A percentile compares a stretch with the other conserved stretches of the same genome.
These are phyloP conservation scores for Semotilus atromaculatus DNA, from an alignment of 2,797 vertebrate species.

Conservation along the genomic window DNA sequence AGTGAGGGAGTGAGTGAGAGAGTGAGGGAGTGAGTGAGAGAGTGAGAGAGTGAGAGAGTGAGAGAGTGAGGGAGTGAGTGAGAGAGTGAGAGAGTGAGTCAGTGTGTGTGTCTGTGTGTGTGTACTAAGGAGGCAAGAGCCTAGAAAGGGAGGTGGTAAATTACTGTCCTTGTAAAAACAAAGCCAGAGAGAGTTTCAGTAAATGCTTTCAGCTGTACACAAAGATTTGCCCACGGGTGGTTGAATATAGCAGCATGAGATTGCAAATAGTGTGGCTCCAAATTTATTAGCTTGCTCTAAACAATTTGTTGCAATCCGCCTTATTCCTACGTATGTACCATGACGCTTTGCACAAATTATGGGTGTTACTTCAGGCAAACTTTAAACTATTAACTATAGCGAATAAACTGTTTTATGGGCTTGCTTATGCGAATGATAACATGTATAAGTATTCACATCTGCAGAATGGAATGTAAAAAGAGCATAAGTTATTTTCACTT, in stretches of 20 bases:
- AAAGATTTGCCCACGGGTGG: constrained; percentile 6
- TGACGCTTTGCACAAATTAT: neutral
- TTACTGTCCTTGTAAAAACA: constrained; percentile 34
- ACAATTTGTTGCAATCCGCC: neutral
- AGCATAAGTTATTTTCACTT: neutral
- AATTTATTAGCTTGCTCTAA: neutral
- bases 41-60: too few relatives aligned
- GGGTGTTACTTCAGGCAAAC: neutral
- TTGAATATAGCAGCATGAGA: constrained; percentile 7
- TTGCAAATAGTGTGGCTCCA: neutral
- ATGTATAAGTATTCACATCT: neutral
- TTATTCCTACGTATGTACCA: neutral
- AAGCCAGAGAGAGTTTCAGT: constrained; percentile 14
- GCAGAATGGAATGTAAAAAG: neutral
- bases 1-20: too few relatives aligned
- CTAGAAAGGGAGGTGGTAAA: constrained; percentile 25
- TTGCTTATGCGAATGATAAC: neutral
- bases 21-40: too few relatives aligned
- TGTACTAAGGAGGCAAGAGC: neutral
- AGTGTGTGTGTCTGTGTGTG: neutral
- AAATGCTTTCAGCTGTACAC: constrained; percentile 14
- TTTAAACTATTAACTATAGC: neutral
- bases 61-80: too few relatives aligned
- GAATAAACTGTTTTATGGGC: neutral
- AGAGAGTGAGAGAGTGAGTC: too few relatives aligned